Evolutionary conservation across 2,113 vertebrate species (phyloP).

Genomic region (Trochalopteron elliotii): DNA sequence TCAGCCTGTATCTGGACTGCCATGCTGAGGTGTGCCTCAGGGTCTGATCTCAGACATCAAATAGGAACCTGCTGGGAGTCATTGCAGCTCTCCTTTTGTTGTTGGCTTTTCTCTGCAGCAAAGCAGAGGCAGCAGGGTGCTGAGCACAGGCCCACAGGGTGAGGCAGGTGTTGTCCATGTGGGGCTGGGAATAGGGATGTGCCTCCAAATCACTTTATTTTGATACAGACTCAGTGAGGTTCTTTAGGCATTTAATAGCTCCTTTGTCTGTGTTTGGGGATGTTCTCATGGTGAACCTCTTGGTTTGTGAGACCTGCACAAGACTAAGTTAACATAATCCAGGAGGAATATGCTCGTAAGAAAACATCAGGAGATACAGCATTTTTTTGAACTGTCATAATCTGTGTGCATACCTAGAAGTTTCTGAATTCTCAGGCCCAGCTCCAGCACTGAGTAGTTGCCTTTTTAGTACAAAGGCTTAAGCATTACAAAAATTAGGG

Average conservation of each 20-base stretch:
- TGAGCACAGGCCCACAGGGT: background rate
- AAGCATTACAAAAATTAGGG: background rate
- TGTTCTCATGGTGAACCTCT: background rate
- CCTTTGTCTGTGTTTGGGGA: background rate
- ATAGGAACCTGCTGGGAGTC: background rate
- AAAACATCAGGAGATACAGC: background rate
- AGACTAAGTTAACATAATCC: background rate
- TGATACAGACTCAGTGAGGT: fast-evolving
- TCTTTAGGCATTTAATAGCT: background rate
- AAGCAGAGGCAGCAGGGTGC: background rate
- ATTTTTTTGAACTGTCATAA: background rate
- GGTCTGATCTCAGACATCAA: background rate
- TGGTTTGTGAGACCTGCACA: background rate
- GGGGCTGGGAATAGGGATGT: background rate
- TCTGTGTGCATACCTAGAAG: background rate
- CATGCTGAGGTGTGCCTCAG: background rate
- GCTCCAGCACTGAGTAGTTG: background rate
- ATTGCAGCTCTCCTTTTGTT: background rate
- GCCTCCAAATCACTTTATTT: background rate
- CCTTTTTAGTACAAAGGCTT: background rate
- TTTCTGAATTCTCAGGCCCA: background rate
- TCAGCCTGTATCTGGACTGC: background rate
- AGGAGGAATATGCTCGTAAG: background rate
- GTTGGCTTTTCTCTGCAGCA: background rate
- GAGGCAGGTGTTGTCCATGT: fast-evolving